Base-by-base conservation (phyloP, 1,140 invertebrate species). In the Plutomurus gul region DNA sequence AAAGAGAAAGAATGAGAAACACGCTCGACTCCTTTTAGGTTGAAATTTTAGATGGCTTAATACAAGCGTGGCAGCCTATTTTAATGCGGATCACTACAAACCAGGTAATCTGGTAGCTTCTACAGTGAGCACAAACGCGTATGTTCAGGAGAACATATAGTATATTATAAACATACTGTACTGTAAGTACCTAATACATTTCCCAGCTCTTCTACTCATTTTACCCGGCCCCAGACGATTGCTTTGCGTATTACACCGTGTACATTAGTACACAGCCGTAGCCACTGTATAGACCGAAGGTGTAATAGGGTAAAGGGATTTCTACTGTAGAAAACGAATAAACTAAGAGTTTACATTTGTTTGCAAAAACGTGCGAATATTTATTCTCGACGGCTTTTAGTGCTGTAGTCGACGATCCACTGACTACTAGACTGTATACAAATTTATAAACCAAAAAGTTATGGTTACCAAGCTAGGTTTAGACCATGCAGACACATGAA, bases 381-480 rank as follows among this genome's bases (percentile, higher is more conserved):
- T 65, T 18, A 25, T 11, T 36, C 2, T 1, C 27, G n/a, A n/a
- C 30, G 18, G 16, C 8, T n/a, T 65, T n/a, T 33, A 60, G 18
- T 7, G 4, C 4, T 10, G 13, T 65, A 13, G 13, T 7, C 13
- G 18, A n/a, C n/a, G 13, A 56, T 56, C 5, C 25, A 65, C 18
- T n/a, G 13, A 33, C 30, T 33, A n/a, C 27, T 60, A 33, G 27
- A 30, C 36, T 27, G 30, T 33, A 65, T 33, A 30, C 27, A 65
- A 65, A 65, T 65, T 65, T 65, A n/a, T 65, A 65, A 65, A 65
- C 56, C 56, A 65, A 65, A 65, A 65, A 65, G 56, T 65, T 65
- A 65, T 65, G 27, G 56, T 33, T 65, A 33, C 56, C 27, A 65
- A 33, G 56, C 16, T 65, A 65, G n/a, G 56, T 33, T 30, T 33